A percentile compares a stretch with the other conserved stretches of the same genome.
phyloP scores from a whole-genome alignment of 2,888 invertebrate species.

The Pyralis farinalis region DNA sequence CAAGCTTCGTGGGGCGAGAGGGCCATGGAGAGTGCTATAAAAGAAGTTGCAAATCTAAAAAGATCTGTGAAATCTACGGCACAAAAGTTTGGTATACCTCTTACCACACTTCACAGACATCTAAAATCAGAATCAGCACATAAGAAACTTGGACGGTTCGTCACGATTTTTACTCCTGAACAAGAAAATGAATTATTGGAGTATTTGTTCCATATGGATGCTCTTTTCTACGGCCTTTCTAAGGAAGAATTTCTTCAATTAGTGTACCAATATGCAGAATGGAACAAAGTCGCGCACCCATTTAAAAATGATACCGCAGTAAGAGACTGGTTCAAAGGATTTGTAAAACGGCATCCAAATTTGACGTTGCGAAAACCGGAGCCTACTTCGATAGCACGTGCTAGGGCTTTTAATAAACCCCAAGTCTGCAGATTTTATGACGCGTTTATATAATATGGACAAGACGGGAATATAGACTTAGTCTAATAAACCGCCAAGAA shows the following conservation, averaged over 20 bases:
- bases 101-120: too few species aligned
- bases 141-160: conserved; percentile 18
- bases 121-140: too few species aligned
- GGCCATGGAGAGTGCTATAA: too few species aligned
- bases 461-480: conserved; percentile 19
- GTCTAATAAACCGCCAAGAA: conserved; percentile 23
- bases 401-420: conserved; percentile 17
- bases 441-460: conserved; percentile 16
- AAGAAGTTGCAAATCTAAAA: too few species aligned
- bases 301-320: conserved; percentile 19
- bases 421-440: conserved; percentile 16
- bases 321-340: conserved; percentile 21
- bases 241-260: conserved; percentile 15
- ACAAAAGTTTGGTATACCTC: too few species aligned
- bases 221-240: conserved; percentile 20
- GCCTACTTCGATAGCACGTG: conserved; percentile 18
- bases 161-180: conserved; percentile 20
- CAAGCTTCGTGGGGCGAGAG: too few species aligned
- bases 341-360: conserved; percentile 21
- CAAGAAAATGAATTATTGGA: conserved; percentile 20
- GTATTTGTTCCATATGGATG: conserved; percentile 19
- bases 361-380: conserved; percentile 21
- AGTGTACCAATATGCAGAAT: conserved; percentile 19
- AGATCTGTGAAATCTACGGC: too few species aligned
- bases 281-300: conserved; percentile 18